Evolutionary conservation across 2,888 invertebrate genomes (phyloP).

Genomic region (Drosophila affinis): DNA sequence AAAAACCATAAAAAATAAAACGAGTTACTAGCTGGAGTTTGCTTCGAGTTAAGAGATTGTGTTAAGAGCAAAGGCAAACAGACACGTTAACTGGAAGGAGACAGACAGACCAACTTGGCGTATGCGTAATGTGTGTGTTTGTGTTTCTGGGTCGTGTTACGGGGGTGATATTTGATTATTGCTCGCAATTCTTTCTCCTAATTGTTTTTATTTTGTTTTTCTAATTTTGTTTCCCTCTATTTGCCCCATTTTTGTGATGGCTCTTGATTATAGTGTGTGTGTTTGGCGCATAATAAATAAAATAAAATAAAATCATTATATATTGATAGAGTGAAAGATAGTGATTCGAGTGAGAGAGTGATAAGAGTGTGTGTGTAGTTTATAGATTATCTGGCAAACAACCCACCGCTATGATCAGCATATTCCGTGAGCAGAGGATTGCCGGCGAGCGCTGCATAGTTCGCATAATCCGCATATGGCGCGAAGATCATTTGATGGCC

Average conservation of each 20-base stretch:
- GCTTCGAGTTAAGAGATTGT: slow-evolving; percentile 24
- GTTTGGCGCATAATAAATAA: slow-evolving; percentile 54
- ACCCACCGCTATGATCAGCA: slow-evolving; percentile 98
- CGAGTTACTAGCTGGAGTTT: slow-evolving; percentile 19
- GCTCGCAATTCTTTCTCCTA: slow-evolving; percentile 47
- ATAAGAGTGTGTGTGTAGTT: not conserved
- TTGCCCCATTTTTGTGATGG: slow-evolving; percentile 36
- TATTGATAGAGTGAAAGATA: slow-evolving; percentile 34
- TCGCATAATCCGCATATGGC: slow-evolving; percentile 94
- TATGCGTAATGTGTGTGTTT: slow-evolving; percentile 40
- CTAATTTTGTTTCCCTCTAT: slow-evolving; percentile 14
- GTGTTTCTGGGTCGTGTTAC: slow-evolving; percentile 27
- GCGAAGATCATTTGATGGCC: slow-evolving; percentile 90
- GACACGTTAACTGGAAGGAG: slow-evolving; percentile 8
- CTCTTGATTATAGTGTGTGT: slow-evolving; percentile 31
- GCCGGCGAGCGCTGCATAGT: slow-evolving; percentile 92
- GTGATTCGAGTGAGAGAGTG: slow-evolving; percentile 8
- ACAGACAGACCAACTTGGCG: slow-evolving; percentile 34
- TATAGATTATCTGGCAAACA: slow-evolving; percentile 90
- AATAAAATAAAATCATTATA: slow-evolving; percentile 31
- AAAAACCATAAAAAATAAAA: slow-evolving; percentile 24
- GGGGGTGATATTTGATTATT: slow-evolving; percentile 55
- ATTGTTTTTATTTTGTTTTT: not conserved
- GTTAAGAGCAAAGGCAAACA: slow-evolving; percentile 35
- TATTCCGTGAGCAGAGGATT: slow-evolving; percentile 93